Base-by-base conservation (phyloP, 2,113 vertebrate species). In the Vulpes vulpes region DNA sequence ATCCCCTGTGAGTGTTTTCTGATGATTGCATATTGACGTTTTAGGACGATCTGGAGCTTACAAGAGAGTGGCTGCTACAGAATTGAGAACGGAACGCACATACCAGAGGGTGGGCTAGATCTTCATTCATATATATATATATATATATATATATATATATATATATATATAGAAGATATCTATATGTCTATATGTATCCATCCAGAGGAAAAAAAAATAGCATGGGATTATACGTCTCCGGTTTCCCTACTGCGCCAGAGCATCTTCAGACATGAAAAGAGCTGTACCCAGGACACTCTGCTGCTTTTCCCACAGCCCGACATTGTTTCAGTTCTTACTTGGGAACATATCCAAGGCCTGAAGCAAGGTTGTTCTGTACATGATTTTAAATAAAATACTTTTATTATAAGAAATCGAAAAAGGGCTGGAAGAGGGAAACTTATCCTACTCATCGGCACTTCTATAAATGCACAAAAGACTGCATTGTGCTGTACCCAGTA, bases 311-410 rank as follows among this genome's bases (percentile, higher is more conserved):
- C 81, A 80, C 64, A 80, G 90, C 67, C 96, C 87, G 67, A 94
- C 76, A 96, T 94, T 97, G 95, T 98, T 97, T 96, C 95, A 91
- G 43, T 86, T 96, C 94, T 84, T 94, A 38, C 94, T 94, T 94
- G 82, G 91, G 73, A 96, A 93, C 30, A 71, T 17, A 89, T 87
- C 91, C 93, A 95, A 96, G 78, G 73, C 91, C 78, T 55, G 20
- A 57, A 81, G 62, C 62, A 81, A 62, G 60, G 71, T 91, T 96
- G 81, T 93, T 97, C 96, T 98, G 78, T 88, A 89, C 43, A 8
- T 17, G 76, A 87, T 92, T 98, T 96, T 91, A 97, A 96, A 97
- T 94, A 84, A 98, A 97, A 81, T 67, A 69, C 53, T 96, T 97
- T 92, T 95, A 96, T 96, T 92, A 80, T 88, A 89, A 96, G 95